These are phyloP conservation scores for Semnornis frantzii DNA, from an alignment of 2,113 vertebrate genomes.

Conservation along the genomic window DNA sequence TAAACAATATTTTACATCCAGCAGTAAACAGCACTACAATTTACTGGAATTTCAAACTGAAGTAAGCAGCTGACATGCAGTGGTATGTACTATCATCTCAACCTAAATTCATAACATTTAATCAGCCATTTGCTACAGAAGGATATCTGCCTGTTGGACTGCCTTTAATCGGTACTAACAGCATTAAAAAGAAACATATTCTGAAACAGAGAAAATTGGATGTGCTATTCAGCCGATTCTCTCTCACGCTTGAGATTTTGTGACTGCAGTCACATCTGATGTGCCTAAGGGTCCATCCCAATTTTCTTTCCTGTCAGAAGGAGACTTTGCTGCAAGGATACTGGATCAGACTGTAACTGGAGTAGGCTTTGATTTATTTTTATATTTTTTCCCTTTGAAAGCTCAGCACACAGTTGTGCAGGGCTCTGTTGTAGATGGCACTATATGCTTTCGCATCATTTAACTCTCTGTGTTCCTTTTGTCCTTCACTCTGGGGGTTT, in stretches of 20 bases:
- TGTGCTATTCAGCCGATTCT: not conserved
- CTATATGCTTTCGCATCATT: not conserved
- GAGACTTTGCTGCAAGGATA: not conserved
- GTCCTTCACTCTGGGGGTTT: not conserved
- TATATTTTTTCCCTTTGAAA: not conserved
- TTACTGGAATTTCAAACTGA: conserved; percentile 10
- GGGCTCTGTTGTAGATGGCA: not conserved
- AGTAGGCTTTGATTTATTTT: not conserved
- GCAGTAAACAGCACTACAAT: not conserved
- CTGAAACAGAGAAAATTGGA: not conserved
- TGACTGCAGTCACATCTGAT: not conserved
- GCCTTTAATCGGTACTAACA: not conserved
- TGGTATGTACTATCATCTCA: not conserved
- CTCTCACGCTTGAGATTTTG: not conserved
- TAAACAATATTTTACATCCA: not conserved
- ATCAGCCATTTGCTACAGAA: not conserved
- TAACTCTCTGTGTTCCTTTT: not conserved
- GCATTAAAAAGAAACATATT: conserved; percentile 13
- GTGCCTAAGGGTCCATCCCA: not conserved
- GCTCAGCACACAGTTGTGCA: not conserved
- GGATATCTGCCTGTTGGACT: not conserved
- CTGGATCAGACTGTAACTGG: not conserved
- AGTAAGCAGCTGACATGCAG: not conserved
- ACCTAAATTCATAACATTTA: not conserved
- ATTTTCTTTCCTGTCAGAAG: not conserved